Evolutionary conservation across 2,888 invertebrate genomes (phyloP), one percentile per base, ranked within the genome.

Genomic region (Trichogramma dendrolimi): DNA sequence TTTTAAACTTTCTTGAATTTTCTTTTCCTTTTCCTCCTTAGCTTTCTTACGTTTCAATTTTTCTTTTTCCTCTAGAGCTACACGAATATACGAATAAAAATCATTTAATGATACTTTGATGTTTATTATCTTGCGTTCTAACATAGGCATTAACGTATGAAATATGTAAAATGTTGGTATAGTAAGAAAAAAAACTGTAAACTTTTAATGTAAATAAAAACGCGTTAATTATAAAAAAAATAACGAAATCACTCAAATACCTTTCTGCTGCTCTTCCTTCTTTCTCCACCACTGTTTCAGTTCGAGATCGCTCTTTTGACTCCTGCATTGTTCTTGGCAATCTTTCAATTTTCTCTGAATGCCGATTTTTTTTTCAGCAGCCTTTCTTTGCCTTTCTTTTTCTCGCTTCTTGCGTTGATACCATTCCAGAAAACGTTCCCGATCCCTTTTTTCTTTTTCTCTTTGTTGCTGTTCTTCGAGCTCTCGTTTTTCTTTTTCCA

Each of bases 181-280:
- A 47, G 4, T 47, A 11, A 11, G 11, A 47, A 7, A 47, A 27
- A 10, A 47, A 47, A 8, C 11, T 47, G 8, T 5, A 11, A 11
- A 7, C 6, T 47, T 7, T 47, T 8, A 11, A 6, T 11, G 11
- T 5, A 47, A 47, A 47, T 5, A 10, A 3, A 42, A 58, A 44
- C 42, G 49, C 42, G 5, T 8, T 41, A 38, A 43, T 5, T 43
- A 46, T n/a, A 38, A 8, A 55, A 11, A 38, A 6, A 41, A 48
- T 39, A 39, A 10, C 38, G 4, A 47, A 4, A 2, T 46, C 38
- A 41, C 41, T 40, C 73, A 2, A 27, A 27, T 27, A 86, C 87
- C 81, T 81, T 85, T 84, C 60, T 83, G 81, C 10, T 81, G 80
- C 61, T 84, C 83, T 59, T 85, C 83, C 67, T 87, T 87, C 68